Percentiles rank a stretch among this genome's conserved stretches.
phyloP scores from a whole-genome alignment of 2,113 vertebrate genomes.

The Ariopsis seemanni region DNA sequence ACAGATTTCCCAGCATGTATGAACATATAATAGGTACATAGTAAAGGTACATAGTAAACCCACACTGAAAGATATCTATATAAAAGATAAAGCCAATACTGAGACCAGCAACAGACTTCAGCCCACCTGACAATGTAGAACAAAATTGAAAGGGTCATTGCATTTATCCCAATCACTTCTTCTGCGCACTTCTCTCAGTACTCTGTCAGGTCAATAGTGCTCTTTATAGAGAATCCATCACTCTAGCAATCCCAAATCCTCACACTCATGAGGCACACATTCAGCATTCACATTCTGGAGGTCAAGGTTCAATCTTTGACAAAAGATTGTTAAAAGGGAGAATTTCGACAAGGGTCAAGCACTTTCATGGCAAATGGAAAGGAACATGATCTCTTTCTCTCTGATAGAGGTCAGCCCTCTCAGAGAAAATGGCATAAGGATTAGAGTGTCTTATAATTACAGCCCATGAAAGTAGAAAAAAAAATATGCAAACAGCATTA shows the following conservation, averaged over 20 bases:
- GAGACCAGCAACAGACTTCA: slow-evolving; percentile 25
- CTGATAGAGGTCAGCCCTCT: slow-evolving; percentile 66
- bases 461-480: slow-evolving; percentile 29
- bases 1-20: no score
- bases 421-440: slow-evolving; percentile 66
- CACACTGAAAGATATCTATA: not conserved
- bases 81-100: not conserved
- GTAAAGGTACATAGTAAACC: not conserved
- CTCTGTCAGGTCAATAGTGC: slow-evolving; percentile 56
- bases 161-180: slow-evolving; percentile 57
- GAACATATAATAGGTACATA: no score
- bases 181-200: slow-evolving; percentile 54
- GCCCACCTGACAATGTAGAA: slow-evolving; percentile 53
- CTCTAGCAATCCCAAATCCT: slow-evolving; percentile 9
- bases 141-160: slow-evolving; percentile 63
- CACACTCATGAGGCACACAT: slow-evolving; percentile 31
- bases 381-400: slow-evolving; percentile 68
- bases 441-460: slow-evolving; percentile 70
- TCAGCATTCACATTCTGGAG: slow-evolving; percentile 35
- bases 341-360: slow-evolving; percentile 54
- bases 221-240: slow-evolving; percentile 51
- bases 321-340: slow-evolving; percentile 49
- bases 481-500: slow-evolving; percentile 59
- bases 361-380: slow-evolving; percentile 53
- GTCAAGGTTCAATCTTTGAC: slow-evolving; percentile 43